These are phyloP conservation scores for Neotragus pygmaeus DNA, from an alignment of 2,113 vertebrate genomes.

Conservation along the genomic window DNA sequence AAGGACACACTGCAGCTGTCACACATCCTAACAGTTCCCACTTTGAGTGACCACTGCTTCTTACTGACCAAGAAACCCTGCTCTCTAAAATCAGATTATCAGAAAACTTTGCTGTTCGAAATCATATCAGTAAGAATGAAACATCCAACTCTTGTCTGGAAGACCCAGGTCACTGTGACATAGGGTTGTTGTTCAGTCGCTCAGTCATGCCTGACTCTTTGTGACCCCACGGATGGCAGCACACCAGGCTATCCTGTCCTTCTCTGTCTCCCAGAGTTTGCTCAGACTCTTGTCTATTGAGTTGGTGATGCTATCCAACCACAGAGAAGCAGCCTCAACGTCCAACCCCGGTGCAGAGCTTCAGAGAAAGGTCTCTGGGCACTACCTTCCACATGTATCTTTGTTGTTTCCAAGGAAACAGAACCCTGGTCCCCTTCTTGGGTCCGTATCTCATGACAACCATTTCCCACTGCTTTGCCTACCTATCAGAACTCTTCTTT, in stretches of 20 bases:
- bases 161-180: not conserved
- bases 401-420: not conserved
- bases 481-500: not conserved
- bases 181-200: not conserved
- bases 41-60: not conserved
- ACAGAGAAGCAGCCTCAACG: not conserved
- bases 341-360: not conserved
- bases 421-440: not conserved
- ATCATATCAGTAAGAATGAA: not conserved
- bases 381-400: not conserved
- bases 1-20: not conserved
- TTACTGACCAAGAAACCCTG: not conserved
- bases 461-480: not conserved
- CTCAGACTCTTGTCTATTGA: not conserved
- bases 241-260: not conserved
- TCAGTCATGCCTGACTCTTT: not conserved
- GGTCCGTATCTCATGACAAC: not conserved
- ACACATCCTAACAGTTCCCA: not conserved
- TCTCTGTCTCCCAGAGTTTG: not conserved
- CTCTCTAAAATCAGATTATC: conserved; percentile 3
- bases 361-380: not conserved
- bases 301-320: not conserved
- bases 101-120: not conserved
- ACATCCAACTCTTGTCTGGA: not conserved
- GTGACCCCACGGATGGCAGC: not conserved